Base-by-base conservation (phyloP, 1,140 invertebrate species). In the Hydropsyche tenuis region DNA sequence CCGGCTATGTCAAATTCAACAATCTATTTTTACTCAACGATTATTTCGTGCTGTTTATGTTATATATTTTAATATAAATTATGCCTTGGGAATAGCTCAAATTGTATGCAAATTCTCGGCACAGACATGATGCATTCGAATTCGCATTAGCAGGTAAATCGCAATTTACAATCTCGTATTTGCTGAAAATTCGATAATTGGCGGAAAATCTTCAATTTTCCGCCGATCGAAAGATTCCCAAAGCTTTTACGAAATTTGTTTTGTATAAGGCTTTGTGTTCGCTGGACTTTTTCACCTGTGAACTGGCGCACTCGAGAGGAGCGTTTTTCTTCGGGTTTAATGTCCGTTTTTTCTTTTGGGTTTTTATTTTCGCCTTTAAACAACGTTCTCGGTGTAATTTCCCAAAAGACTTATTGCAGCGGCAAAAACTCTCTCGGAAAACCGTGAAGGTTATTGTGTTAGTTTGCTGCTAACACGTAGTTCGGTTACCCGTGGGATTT, bases 351-450 rank as follows among this genome's bases (percentile, higher is more conserved):
- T 53, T 53, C 20, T 18, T 7, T 12, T n/a, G 14, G 48, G 16
- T 53, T 53, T 53, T 37, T 37, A 37, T 37, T 22, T 22, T 63
- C 60, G 20, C 60, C 27, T 42, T 53, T 53, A 53, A 42, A 63
- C 60, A 63, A 63, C 23, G 25, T 63, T 42, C 23, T 27, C 23
- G 60, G 20, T 42, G 16, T 63, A 63, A 63, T 63, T 63, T 63
- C 60, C 60, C 60, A 63, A 22, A 63, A 63, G 60, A 63, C 60
- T 63, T 63, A 63, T 63, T 63, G 60, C 60, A 63, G 25, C 23
- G 30, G 23, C 60, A 63, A 63, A 53, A 53, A 27, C 60, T 16
- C 25, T 16, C 30, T 11, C 16, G 16, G n/a, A n/a, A n/a, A n/a
- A n/a, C n/a, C 30, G 30, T 37, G 30, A 37, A 9, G 30, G 30